Conservation (phyloP, 2,888 invertebrate species). For the Drosophila aldrichi region DNA sequence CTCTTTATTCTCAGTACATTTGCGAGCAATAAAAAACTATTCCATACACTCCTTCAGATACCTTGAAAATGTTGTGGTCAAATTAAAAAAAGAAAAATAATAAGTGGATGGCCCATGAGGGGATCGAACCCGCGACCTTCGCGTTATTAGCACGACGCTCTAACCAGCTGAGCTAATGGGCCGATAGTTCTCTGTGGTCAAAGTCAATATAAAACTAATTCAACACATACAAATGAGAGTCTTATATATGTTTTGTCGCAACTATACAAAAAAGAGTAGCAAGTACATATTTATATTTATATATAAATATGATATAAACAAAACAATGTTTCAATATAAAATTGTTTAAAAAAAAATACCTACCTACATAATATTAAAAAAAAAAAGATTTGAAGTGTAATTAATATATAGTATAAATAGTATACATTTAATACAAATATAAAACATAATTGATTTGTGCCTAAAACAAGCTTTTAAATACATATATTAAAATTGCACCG, state of each 20-base stretch:
- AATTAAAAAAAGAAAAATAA: slow-evolving; percentile 21
- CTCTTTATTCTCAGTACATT: slow-evolving; percentile 1
- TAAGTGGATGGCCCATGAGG: slow-evolving; percentile 55
- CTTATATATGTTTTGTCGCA: not conserved
- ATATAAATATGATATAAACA: not conserved
- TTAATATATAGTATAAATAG: no score
- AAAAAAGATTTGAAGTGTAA: not conserved
- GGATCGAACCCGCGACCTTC: slow-evolving; percentile 79
- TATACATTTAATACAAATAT: no score
- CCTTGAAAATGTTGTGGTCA: slow-evolving; percentile 8
- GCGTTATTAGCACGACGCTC: slow-evolving; percentile 79
- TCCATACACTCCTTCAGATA: slow-evolving; percentile 2
- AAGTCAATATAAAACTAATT: slow-evolving; percentile 7
- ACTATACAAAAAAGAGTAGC: not conserved
- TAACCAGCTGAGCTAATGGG: slow-evolving; percentile 79
- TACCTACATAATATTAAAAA: not conserved
- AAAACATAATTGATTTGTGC: not conserved
- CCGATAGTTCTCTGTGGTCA: slow-evolving; percentile 11
- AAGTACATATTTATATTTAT: not conserved
- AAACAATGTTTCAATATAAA: not conserved
- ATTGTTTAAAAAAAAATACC: not conserved
- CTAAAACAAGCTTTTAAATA: no score
- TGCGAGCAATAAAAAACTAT: slow-evolving; percentile 7
- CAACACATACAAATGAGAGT: not conserved
- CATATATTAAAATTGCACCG: not conserved